Conservation (phyloP, 2,888 invertebrate genomes). For the Ichneumoninae sp. region DNA sequence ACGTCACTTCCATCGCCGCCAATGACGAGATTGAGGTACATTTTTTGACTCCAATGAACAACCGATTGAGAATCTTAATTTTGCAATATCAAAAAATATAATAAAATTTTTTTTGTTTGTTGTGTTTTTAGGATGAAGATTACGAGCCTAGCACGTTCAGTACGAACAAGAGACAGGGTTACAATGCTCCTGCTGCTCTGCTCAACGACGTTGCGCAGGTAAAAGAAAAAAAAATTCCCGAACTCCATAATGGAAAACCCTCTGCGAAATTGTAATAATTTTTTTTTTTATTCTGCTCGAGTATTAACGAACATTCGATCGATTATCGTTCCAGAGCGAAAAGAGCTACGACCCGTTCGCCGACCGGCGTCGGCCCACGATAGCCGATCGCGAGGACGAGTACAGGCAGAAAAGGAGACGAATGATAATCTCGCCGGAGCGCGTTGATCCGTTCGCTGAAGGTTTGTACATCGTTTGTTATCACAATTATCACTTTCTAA, state of each 20-base stretch:
- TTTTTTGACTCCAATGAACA: not conserved
- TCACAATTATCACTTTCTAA: slow-evolving; percentile 40
- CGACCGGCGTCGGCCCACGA: slow-evolving; percentile 94
- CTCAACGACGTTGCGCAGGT: slow-evolving; percentile 96
- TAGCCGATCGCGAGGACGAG: slow-evolving; percentile 98
- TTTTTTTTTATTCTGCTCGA: slow-evolving; percentile 17
- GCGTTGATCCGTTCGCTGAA: slow-evolving; percentile 99
- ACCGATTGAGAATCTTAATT: not conserved
- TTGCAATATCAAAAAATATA: slow-evolving; percentile 17
- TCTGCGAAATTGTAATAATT: not conserved
- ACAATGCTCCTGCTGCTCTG: slow-evolving; percentile 94
- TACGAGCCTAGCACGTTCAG: slow-evolving; percentile 90
- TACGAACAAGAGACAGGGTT: slow-evolving; percentile 90
- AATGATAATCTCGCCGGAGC: slow-evolving; percentile 98
- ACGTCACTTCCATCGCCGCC: slow-evolving; percentile 97
- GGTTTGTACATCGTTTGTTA: slow-evolving; percentile 87
- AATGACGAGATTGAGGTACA: slow-evolving; percentile 95
- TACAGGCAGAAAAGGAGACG: slow-evolving; percentile 95
- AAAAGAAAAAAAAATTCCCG: slow-evolving; percentile 68
- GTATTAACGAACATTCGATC: not conserved
- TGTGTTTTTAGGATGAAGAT: slow-evolving; percentile 90
- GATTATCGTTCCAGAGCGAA: slow-evolving; percentile 87
- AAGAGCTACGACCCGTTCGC: slow-evolving; percentile 98
- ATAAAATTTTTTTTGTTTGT: not conserved
- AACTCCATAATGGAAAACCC: too few species aligned